Evolutionary conservation across 2,113 vertebrate genomes (phyloP).

Genomic region (Rhea americana): DNA sequence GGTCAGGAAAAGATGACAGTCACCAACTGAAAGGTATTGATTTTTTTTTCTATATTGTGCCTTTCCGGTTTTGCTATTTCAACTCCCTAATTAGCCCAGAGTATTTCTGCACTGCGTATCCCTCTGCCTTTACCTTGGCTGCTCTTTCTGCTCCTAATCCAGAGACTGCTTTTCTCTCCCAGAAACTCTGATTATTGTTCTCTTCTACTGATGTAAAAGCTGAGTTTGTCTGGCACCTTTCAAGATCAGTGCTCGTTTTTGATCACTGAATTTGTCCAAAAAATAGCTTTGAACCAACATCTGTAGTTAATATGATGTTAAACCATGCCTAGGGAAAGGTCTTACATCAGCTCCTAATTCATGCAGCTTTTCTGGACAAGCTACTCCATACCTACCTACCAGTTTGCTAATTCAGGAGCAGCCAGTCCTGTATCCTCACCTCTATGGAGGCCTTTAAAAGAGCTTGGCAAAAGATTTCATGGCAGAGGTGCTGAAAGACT

Average conservation of each 20-base stretch:
- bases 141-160: neutral
- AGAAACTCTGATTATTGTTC: neutral
- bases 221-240: neutral
- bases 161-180: neutral
- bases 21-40: neutral
- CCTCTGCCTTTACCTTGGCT: neutral
- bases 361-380: conserved; percentile 24
- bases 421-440: too few species aligned
- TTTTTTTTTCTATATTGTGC: neutral
- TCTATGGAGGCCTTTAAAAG: too few species aligned
- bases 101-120: neutral
- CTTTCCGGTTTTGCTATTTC: neutral
- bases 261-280: neutral
- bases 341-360: conserved; percentile 49
- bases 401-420: neutral
- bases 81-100: neutral
- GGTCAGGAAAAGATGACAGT: neutral
- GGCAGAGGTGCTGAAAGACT: neutral
- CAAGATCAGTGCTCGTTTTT: neutral
- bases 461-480: too few species aligned
- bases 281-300: neutral
- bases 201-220: neutral
- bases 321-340: neutral
- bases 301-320: neutral
- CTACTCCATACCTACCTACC: neutral